A percentile compares a stretch with the other conserved stretches of the same genome.
Evolutionary conservation across 2,888 invertebrate genomes (phyloP).

Genomic region (Marasmarcha lunaedactyla): DNA sequence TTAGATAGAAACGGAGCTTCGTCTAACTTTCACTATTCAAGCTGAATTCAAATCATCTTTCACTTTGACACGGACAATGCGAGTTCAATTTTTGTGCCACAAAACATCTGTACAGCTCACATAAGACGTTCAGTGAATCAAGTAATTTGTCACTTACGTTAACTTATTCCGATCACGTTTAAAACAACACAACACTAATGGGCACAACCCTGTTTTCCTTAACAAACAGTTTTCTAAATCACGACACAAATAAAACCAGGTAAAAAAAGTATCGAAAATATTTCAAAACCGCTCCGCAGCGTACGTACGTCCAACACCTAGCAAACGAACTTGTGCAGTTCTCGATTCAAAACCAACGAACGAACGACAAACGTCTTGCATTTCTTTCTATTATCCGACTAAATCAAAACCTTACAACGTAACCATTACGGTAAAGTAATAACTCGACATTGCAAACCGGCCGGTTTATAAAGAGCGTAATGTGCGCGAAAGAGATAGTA

Average conservation of each 20-base stretch:
- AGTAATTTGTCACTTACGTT: conserved; percentile 1
- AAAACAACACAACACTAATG: conserved; percentile 2
- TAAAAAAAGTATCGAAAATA: conserved; percentile 39
- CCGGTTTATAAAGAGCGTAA: too few relatives aligned
- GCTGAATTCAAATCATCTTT: background rate
- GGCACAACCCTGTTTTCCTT: background rate
- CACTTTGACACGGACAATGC: background rate
- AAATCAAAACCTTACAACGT: conserved; percentile 22
- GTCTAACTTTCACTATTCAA: conserved; percentile 2
- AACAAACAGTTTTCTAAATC: conserved; percentile 32
- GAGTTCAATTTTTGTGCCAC: background rate
- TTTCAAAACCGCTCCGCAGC: conserved; percentile 17
- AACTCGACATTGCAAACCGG: too few relatives aligned
- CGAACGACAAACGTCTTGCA: conserved; percentile 31
- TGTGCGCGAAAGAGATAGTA: too few relatives aligned
- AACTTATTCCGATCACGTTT: conserved; percentile 31
- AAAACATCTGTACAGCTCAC: background rate
- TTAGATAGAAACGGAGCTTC: conserved; percentile 5
- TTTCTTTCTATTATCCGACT: conserved; percentile 38
- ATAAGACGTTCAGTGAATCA: background rate
- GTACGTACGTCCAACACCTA: conserved; percentile 41
- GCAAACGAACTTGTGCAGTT: conserved; percentile 42
- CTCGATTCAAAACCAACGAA: conserved; percentile 12
- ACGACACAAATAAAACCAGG: conserved; percentile 18
- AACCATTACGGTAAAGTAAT: too few relatives aligned